Base-by-base conservation (phyloP, 2,113 vertebrate genomes). In the Cichladusa arquata region DNA sequence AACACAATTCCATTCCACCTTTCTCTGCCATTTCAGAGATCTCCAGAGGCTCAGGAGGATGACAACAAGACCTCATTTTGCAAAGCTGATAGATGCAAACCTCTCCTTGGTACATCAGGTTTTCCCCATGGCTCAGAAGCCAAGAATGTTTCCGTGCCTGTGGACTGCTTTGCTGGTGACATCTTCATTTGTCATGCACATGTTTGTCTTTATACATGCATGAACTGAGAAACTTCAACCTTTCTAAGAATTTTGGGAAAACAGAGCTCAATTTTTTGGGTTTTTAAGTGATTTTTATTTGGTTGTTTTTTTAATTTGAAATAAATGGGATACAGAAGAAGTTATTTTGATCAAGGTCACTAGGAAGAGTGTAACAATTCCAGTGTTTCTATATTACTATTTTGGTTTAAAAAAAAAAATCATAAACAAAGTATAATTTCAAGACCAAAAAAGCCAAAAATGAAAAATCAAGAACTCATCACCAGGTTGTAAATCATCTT, bases 41-140 rank as follows among this genome's bases (percentile, higher is more conserved):
- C 74, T 94, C 87, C 90, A 94, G 85, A 86, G 87, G 51, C 67
- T 23, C 58, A 62, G 50, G 54, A 80, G 66, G 72, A 90, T 87
- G 81, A 87, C 61, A 91, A 81, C 5, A 95, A 73, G 36, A 70
- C 51, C 48, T 74, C 79, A 92, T 92, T 92, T 92, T 93, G 78
- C 51, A 82, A 64, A 80, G 60, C n/a, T 92, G 87, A 80, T 73
- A 65, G 90, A 86, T 93, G 64, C 64, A 94, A 80, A 92, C 34
- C n/a, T 85, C 56, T 91, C n/a, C 72, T 71, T 95, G 74, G 78
- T 56, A 26, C 74, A 66, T 8, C 38, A 40, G 51, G 15, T 74
- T 96, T 94, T 90, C 90, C 92, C 95, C 61, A 61, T 22, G 64
- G 81, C n/a, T 94, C 73, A 82, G 38, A 65, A 62, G 71, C 47